Percentiles rank a stretch among this genome's conserved stretches.
phyloP scores from a whole-genome alignment of 2,888 invertebrate genomes.

The Tachina fera region DNA sequence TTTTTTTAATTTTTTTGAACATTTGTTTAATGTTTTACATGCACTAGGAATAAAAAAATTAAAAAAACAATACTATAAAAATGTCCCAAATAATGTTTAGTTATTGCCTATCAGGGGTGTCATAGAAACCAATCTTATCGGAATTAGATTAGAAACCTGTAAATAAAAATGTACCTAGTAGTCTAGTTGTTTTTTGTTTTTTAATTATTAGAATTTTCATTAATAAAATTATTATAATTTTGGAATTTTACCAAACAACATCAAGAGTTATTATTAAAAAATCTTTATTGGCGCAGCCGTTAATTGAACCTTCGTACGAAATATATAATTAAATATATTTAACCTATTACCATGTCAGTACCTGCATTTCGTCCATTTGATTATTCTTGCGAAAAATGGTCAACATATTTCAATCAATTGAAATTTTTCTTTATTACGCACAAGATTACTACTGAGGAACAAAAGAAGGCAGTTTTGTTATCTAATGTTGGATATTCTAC shows the following conservation, averaged over 20 bases:
- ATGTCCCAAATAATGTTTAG: too few relatives aligned
- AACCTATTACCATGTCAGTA: neutral
- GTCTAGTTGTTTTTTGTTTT: neutral
- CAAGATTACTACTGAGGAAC: neutral
- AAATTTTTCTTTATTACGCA: slow-evolving; percentile 6
- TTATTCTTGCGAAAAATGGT: slow-evolving; percentile 17
- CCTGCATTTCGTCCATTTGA: slow-evolving; percentile 21
- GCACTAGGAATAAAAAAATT: too few relatives aligned
- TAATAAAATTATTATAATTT: neutral
- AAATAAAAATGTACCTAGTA: neutral
- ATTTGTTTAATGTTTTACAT: too few relatives aligned
- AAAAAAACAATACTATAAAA: too few relatives aligned
- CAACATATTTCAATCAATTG: slow-evolving; percentile 9
- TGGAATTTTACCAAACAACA: neutral
- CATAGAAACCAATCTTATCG: too few relatives aligned
- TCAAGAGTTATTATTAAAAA: neutral
- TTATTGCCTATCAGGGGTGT: too few relatives aligned
- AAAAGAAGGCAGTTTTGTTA: neutral
- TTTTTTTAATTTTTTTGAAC: too few relatives aligned
- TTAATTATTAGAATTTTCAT: neutral
- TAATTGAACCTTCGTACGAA: neutral
- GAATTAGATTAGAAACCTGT: too few relatives aligned
- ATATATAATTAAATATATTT: neutral
- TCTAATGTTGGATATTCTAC: neutral
- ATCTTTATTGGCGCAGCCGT: neutral